A percentile compares a stretch with the other conserved stretches of the same genome.
phyloP scores from a whole-genome alignment of 2,888 invertebrate genomes.

The Parascotia fuliginaria region DNA sequence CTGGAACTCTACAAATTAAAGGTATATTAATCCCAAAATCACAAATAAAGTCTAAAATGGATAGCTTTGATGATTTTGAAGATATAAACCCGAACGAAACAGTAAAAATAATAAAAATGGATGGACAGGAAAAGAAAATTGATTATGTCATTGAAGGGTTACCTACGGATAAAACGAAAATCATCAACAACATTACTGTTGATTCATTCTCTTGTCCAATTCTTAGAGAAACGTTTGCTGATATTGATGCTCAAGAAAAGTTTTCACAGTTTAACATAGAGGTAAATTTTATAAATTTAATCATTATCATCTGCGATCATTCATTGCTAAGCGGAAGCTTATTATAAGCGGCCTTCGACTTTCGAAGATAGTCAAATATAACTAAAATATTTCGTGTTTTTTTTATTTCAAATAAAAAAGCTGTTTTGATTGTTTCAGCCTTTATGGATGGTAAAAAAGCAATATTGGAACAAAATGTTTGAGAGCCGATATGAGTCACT shows the following conservation, averaged over 20 bases:
- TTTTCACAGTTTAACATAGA: slow-evolving; percentile 69
- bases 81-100: not conserved
- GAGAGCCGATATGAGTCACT: slow-evolving; percentile 73
- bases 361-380: no score
- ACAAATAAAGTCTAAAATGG: slow-evolving; percentile 1
- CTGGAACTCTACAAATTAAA: slow-evolving; percentile 43
- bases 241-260: slow-evolving; percentile 64
- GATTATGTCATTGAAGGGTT: slow-evolving; percentile 63
- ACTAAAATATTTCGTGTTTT: no score
- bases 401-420: no score
- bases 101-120: slow-evolving; percentile 30
- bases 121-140: slow-evolving; percentile 50
- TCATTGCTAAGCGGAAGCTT: no score
- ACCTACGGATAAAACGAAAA: slow-evolving; percentile 37
- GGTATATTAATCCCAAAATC: slow-evolving; percentile 45
- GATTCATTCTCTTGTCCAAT: slow-evolving; percentile 50
- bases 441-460: slow-evolving; percentile 59
- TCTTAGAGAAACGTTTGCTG: slow-evolving; percentile 50
- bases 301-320: no score
- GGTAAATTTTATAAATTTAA: slow-evolving; percentile 61
- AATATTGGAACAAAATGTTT: slow-evolving; percentile 71
- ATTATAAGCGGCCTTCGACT: no score
- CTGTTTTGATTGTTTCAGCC: slow-evolving; percentile 60
- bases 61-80: not conserved
- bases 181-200: slow-evolving; percentile 51